These are phyloP conservation scores for Drosophila busckii DNA, from an alignment of 1,140 invertebrate species.

Conservation along the genomic window DNA sequence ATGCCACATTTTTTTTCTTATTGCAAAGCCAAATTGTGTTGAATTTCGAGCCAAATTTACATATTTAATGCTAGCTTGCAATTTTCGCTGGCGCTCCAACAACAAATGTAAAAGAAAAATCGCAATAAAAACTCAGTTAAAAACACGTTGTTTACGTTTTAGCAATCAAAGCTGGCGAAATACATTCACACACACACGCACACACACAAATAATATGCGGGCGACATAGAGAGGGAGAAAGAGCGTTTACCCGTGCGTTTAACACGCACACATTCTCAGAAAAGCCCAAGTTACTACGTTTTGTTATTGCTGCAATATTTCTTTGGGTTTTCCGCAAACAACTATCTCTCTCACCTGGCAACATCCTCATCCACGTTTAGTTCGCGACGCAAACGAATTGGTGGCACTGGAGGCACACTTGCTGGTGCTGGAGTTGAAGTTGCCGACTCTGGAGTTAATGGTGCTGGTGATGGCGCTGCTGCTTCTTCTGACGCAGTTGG, in stretches of 20 bases:
- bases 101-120: conserved; percentile 6
- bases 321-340: conserved; percentile 13
- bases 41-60: conserved; percentile 39
- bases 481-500: not conserved
- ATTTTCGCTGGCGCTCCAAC: conserved; percentile 21
- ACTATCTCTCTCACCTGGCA: conserved; percentile 50
- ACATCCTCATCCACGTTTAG: conserved; percentile 59
- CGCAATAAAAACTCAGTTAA: conserved; percentile 18
- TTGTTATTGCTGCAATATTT: conserved; percentile 4
- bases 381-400: conserved; percentile 49
- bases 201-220: conserved; percentile 3
- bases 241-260: not conserved
- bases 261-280: too few relatives aligned
- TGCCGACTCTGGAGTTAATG: conserved; percentile 21
- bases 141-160: conserved; percentile 72
- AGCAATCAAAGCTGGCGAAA: conserved; percentile 54
- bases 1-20: conserved; percentile 22
- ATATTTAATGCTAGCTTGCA: conserved; percentile 55
- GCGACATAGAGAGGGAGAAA: not conserved
- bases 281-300: too few relatives aligned
- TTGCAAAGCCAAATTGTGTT: conserved; percentile 35
- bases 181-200: conserved; percentile 12
- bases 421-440: conserved; percentile 1
- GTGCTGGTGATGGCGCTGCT: conserved; percentile 3
- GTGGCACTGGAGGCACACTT: conserved; percentile 39